Evolutionary conservation across 2,797 vertebrate species (phyloP), one percentile per base, ranked within the genome.

Genomic region (Malurus leucopterus): DNA sequence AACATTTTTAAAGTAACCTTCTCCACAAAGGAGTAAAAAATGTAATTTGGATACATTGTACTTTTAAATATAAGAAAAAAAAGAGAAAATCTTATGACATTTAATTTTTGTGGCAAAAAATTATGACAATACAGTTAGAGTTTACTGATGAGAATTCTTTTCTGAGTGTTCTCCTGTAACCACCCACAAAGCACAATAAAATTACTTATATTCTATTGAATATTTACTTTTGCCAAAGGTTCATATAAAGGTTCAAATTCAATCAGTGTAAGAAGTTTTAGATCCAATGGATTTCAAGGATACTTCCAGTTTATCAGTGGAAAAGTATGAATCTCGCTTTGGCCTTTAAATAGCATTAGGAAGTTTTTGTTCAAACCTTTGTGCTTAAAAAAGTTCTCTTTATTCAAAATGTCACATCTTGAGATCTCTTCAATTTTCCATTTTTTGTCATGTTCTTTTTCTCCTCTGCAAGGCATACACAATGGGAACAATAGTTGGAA

Each of bases 201-300:
- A 64, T 81, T 73, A n/a, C 47, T 32, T 76, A 46, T 81, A 50
- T 79, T 90, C 71, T 73, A 20, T 13, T 83, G 69, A 86, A 86
- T 88, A 86, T 84, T 90, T 0, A 0, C 36, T 76, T 57, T 67
- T 84, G 32, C 82, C 58, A 88, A 74, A 79, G 67, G 46, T 43
- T 82, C 88, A 86, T 76, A 79, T 63, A 81, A 29, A 76, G 57
- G 46, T 70, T 93, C 38, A 78, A 78, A 81, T 83, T 92, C 65
- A 81, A 62, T 72, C 47, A 46, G 24, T 54, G 55, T 83, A 38
- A 74, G 49, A 93, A 62, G 41, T 46, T 87, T 69, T 63, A 62
- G 27, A 32, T 83, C 51, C 41, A n/a, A 63, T 57, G 13, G 10
- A 12, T 86, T 86, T 91, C 71, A 93, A 78, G n/a, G 40, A 47